These are phyloP conservation scores for Drosophila triauraria DNA, from an alignment of 1,140 invertebrate genomes.

Conservation along the genomic window DNA sequence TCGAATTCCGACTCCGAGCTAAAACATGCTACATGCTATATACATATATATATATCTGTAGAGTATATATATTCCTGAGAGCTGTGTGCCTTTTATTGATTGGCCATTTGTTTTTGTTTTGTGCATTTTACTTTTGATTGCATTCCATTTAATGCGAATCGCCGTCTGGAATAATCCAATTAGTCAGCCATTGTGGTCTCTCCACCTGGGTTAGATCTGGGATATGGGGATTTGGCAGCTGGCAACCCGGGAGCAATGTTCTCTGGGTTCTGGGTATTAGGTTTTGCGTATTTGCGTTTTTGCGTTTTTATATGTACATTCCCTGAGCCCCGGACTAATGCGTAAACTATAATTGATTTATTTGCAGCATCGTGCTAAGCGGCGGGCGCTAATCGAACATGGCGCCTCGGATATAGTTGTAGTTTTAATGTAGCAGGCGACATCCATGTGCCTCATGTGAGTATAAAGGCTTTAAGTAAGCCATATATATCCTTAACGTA, in stretches of 20 bases:
- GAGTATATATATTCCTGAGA: background rate
- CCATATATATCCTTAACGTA: background rate
- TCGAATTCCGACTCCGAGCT: background rate
- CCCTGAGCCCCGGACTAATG: background rate
- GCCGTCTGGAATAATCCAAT: slow-evolving; percentile 63
- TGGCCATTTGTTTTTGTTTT: slow-evolving; percentile 41
- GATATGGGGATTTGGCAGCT: background rate
- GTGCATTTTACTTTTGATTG: slow-evolving; percentile 57
- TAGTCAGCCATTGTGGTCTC: slow-evolving; percentile 31
- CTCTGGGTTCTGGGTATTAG: background rate
- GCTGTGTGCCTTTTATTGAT: slow-evolving; percentile 42
- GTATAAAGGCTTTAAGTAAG: slow-evolving; percentile 20
- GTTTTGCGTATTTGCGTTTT: too few relatives aligned
- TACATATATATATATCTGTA: background rate
- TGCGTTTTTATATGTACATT: too few relatives aligned
- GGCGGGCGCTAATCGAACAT: slow-evolving; percentile 85
- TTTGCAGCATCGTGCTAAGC: slow-evolving; percentile 83
- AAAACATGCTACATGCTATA: background rate
- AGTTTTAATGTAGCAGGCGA: slow-evolving; percentile 85
- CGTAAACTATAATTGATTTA: slow-evolving; percentile 4
- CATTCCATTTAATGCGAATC: slow-evolving; percentile 48
- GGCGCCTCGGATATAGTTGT: slow-evolving; percentile 86
- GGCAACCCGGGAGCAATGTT: slow-evolving; percentile 32
- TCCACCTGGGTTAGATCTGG: slow-evolving; percentile 7
- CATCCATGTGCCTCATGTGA: slow-evolving; percentile 85